Percentiles rank a stretch among this genome's conserved stretches.
Evolutionary conservation across 2,797 vertebrate genomes (phyloP).

Genomic region (Pitangus sulphuratus): DNA sequence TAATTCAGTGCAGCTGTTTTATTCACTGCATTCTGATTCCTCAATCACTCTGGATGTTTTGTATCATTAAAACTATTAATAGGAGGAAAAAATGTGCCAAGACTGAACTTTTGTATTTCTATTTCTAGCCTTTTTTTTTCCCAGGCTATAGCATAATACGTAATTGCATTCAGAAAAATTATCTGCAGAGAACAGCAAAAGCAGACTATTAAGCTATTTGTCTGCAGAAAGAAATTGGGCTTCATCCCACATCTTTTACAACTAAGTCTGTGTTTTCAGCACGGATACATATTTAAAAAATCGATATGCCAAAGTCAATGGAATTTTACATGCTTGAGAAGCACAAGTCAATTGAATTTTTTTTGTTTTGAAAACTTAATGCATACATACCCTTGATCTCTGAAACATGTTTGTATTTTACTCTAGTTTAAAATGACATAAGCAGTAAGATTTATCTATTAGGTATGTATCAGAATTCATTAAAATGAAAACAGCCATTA

Average conservation of each 20-base stretch:
- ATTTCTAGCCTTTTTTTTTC: not conserved
- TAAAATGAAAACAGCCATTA: not conserved
- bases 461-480: not conserved
- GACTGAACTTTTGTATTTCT: not conserved
- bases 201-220: not conserved
- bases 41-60: not conserved
- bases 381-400: not conserved
- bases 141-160: not conserved
- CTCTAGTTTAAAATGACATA: not conserved
- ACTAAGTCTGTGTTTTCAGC: not conserved
- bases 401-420: not conserved
- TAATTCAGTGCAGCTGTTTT: not conserved
- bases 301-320: not conserved
- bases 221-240: not conserved
- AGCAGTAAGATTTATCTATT: not conserved
- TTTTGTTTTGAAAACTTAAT: not conserved
- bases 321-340: not conserved
- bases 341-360: not conserved
- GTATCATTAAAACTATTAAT: not conserved
- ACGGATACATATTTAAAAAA: not conserved
- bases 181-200: not conserved
- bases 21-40: not conserved
- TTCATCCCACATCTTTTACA: not conserved
- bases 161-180: not conserved
- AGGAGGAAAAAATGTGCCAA: not conserved